Percentiles rank a stretch among this genome's conserved stretches.
These are phyloP conservation scores for Xiphophorus birchmanni DNA, from an alignment of 2,797 vertebrate genomes.

Conservation along the genomic window DNA sequence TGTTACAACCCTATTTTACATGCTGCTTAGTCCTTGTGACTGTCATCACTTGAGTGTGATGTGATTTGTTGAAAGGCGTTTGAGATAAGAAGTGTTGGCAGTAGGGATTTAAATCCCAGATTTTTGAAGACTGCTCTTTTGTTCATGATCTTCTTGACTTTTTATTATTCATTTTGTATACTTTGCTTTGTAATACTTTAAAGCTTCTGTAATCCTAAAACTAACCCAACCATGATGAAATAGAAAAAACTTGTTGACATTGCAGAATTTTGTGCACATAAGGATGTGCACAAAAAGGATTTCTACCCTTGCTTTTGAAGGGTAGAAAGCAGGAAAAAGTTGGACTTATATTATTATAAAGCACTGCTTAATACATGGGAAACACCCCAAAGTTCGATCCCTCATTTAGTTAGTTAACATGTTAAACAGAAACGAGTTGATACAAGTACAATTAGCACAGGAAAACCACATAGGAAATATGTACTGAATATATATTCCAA, in stretches of 20 bases:
- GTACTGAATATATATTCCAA: neutral
- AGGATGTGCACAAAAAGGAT: neutral
- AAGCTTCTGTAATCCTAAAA: neutral
- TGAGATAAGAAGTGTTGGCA: neutral
- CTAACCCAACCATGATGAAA: neutral
- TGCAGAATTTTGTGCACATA: neutral
- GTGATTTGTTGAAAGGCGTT: neutral
- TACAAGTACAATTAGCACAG: neutral
- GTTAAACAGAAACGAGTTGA: neutral
- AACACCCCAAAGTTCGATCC: neutral
- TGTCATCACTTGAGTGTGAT: neutral
- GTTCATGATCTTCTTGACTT: neutral
- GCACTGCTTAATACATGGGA: too few relatives aligned
- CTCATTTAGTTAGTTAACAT: neutral
- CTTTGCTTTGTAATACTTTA: neutral
- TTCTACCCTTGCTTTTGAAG: neutral
- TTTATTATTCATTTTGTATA: neutral
- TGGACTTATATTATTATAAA: neutral
- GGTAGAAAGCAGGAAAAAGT: neutral
- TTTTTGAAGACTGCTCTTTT: neutral
- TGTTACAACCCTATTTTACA: neutral
- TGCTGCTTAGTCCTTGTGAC: neutral
- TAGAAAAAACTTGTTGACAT: neutral
- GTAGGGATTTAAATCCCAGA: neutral
- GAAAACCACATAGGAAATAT: neutral